Conservation (phyloP, 2,113 vertebrate species). For the Myrmecobius fasciatus region DNA sequence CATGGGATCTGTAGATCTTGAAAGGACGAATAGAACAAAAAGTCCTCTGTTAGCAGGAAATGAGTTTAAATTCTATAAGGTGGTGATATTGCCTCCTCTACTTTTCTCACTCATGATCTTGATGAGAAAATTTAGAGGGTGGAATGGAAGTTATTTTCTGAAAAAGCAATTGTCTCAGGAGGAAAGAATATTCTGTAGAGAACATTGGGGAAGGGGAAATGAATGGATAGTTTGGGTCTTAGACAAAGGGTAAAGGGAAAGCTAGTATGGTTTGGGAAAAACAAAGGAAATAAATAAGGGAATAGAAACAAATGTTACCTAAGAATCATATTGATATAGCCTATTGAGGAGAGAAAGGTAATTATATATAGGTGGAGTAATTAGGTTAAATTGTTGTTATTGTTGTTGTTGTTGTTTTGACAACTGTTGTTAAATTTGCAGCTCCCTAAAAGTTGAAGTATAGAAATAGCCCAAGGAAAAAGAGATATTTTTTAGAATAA, state of each 20-base stretch:
- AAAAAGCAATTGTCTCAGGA: neutral
- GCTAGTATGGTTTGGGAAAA: neutral
- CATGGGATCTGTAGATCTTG: neutral
- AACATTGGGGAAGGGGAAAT: neutral
- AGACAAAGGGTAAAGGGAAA: neutral
- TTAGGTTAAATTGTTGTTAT: neutral
- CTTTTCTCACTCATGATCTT: neutral
- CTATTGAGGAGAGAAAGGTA: neutral
- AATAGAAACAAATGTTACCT: neutral
- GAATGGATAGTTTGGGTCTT: neutral
- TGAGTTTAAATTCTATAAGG: constrained; percentile 36
- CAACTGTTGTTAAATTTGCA: neutral
- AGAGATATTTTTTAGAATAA: neutral
- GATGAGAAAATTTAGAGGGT: neutral
- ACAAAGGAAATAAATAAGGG: neutral
- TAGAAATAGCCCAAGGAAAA: neutral
- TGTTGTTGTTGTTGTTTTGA: neutral
- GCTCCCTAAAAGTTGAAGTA: neutral
- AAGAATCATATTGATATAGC: neutral
- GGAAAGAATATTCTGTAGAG: neutral
- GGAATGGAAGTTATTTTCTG: neutral
- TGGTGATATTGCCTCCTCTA: constrained; percentile 7
- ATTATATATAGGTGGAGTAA: neutral
- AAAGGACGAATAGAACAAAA: constrained; percentile 22
- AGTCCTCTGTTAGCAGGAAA: neutral